These are phyloP conservation scores for Isichthys henryi DNA, from an alignment of 2,113 vertebrate species.

Conservation along the genomic window DNA sequence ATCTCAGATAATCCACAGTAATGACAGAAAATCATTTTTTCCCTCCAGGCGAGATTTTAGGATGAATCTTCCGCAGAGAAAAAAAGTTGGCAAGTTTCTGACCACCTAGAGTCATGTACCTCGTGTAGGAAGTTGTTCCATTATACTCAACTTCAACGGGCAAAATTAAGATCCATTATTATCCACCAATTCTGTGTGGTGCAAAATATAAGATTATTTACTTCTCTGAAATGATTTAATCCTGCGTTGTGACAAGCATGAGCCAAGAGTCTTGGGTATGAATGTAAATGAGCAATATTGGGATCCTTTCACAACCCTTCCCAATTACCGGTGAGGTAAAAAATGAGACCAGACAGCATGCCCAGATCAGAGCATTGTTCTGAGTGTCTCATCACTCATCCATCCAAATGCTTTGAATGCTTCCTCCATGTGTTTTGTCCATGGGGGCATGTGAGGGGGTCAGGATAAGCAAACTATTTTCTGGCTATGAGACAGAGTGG, in stretches of 20 bases:
- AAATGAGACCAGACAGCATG: background rate
- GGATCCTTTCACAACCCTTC: background rate
- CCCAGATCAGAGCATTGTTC: background rate
- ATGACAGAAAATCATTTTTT: background rate
- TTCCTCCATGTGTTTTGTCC: constrained; percentile 26
- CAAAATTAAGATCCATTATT: background rate
- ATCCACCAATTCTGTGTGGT: background rate
- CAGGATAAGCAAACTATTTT: constrained; percentile 25
- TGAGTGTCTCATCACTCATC: background rate
- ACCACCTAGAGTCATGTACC: background rate
- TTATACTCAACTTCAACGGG: background rate
- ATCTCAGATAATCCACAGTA: background rate
- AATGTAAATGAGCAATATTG: background rate
- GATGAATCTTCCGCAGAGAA: background rate
- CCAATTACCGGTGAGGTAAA: background rate
- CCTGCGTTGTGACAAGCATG: background rate
- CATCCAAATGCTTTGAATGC: constrained; percentile 29
- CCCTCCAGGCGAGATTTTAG: background rate
- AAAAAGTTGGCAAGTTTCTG: background rate
- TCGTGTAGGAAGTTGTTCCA: background rate
- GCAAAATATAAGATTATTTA: background rate
- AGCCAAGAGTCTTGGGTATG: background rate
- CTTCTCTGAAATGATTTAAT: background rate
- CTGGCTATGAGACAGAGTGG: background rate
- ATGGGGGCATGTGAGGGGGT: background rate